Evolutionary conservation across 2,888 invertebrate species (phyloP).

Genomic region (Agriotes lineatus): DNA sequence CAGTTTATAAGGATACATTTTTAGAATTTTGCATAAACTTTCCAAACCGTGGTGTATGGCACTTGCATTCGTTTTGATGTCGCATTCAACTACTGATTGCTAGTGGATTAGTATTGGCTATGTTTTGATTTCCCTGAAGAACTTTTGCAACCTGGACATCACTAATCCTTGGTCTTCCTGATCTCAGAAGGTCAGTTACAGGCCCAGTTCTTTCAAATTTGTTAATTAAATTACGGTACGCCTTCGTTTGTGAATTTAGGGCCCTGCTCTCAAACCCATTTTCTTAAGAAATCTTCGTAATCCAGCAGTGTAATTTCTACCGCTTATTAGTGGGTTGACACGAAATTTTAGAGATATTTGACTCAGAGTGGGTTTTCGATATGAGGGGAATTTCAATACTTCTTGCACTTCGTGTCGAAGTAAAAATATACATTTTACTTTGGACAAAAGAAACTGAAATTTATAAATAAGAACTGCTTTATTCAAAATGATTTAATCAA

Average conservation of each 20-base stretch:
- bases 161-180: constrained; percentile 28
- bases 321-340: too few relatives aligned
- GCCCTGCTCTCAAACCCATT: constrained; percentile 6
- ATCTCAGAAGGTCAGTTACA: constrained; percentile 15
- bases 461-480: too few relatives aligned
- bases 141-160: constrained; percentile 26
- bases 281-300: constrained; percentile 6
- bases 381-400: too few relatives aligned
- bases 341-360: too few relatives aligned
- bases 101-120: constrained; percentile 36
- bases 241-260: constrained; percentile 1
- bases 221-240: constrained; percentile 20
- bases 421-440: too few relatives aligned
- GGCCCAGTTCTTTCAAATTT: constrained; percentile 27
- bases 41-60: constrained; percentile 21
- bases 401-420: too few relatives aligned
- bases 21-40: constrained; percentile 14
- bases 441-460: too few relatives aligned
- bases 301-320: too few relatives aligned
- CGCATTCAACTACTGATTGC: constrained; percentile 23
- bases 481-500: too few relatives aligned
- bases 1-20: constrained; percentile 9
- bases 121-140: constrained; percentile 16
- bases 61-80: constrained; percentile 18
- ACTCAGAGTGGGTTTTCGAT: too few relatives aligned